Evolutionary conservation across 2,113 vertebrate genomes (phyloP), one percentile per base, ranked within the genome.

Genomic region (Halcyon malimbica): DNA sequence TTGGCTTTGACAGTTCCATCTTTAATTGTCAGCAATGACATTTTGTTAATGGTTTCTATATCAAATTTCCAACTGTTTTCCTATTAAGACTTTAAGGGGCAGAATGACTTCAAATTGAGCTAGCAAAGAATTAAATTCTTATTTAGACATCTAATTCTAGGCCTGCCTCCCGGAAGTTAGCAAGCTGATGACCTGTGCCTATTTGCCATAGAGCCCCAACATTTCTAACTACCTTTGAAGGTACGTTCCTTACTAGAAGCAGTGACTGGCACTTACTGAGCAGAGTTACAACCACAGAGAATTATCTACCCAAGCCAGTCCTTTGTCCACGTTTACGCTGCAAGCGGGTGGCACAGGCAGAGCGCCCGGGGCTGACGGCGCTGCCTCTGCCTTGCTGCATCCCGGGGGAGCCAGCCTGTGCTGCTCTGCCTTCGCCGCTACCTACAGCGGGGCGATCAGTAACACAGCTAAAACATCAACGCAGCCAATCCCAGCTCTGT

Each of bases 181-280:
- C 17, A 17, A 33, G 35, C 12, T 6, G 21, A 71, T 51, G 35
- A 5, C 21, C 75, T 20, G 1, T 3, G 26, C 8, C 29, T 11
- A 0, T 1, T 7, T 18, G 24, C 5, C 57, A 24, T 1, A 51
- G 77, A 69, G 26, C 3, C 17, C 64, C 57, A 28, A 69, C 0
- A 0, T 24, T 75, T 44, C 78, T 37, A 79, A 74, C 8, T 35
- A 2, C 24, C 8, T 37, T 7, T 10, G 20, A 64, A 51, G 28
- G 24, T 20, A 33, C 11, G 25, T 24, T 19, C 17, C 11, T 10
- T 50, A 41, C 3, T 7, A 11, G 42, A 54, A 56, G 16, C 69
- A 62, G 59, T 14, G 29, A 77, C 20, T 7, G 26, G 14, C 24
- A 14, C 19, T 69, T 46, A 2, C 29, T 35, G 31, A 83, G 51